Conservation (phyloP, 2,888 invertebrate species). For the Metalampra italica region DNA sequence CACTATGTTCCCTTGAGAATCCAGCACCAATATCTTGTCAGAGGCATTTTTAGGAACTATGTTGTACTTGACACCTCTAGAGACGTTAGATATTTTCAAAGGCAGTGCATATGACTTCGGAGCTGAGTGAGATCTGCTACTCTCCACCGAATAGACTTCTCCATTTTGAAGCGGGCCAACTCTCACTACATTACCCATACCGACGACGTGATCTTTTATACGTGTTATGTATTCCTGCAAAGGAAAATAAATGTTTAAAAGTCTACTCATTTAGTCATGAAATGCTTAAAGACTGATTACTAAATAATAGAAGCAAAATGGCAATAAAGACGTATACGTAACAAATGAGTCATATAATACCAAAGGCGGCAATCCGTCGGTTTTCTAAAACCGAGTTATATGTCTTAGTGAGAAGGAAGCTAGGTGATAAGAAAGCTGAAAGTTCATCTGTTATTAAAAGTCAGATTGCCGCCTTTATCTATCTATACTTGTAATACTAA, state of each 20-base stretch:
- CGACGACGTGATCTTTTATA: constrained; percentile 84
- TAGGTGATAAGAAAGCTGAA: no score
- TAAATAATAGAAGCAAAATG: no score
- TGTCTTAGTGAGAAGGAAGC: no score
- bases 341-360: no score
- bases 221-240: constrained; percentile 71
- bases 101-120: constrained; percentile 71
- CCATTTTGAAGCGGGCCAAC: constrained; percentile 75
- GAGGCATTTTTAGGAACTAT: constrained; percentile 72
- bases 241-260: constrained; percentile 1
- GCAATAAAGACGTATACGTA: no score
- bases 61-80: constrained; percentile 68
- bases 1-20: constrained; percentile 68
- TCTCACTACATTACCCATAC: constrained; percentile 85
- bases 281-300: no score
- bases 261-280: no score
- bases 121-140: constrained; percentile 56
- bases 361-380: no score
- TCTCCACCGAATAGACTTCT: constrained; percentile 64
- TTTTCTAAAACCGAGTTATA: no score
- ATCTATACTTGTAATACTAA: no score
- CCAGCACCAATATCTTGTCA: constrained; percentile 70
- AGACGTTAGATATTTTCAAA: constrained; percentile 67
- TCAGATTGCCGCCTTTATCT: no score
- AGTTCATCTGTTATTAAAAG: no score